Percentiles rank a stretch among this genome's conserved stretches.
phyloP scores from a whole-genome alignment of 2,113 vertebrate genomes.

The Nyctereutes procyonoides region DNA sequence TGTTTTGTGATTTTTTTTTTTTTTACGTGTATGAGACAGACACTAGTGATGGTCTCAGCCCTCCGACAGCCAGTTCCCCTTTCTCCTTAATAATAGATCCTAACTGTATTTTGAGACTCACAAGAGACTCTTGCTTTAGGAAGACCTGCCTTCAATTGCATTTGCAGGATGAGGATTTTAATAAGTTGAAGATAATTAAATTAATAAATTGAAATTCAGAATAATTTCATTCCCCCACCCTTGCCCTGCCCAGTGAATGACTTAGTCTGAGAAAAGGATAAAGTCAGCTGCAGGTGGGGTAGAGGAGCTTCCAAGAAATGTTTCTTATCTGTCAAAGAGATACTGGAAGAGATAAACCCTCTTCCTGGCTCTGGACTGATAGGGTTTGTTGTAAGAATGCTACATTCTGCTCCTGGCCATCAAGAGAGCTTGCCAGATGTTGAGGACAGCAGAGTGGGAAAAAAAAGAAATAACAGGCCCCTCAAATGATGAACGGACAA shows the following conservation, averaged over 20 bases:
- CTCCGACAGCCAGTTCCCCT: not conserved
- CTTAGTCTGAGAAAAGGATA: not conserved
- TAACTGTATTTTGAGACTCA: not conserved
- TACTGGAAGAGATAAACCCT: not conserved
- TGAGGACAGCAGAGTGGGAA: not conserved
- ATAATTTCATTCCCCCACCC: not conserved
- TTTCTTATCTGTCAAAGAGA: not conserved
- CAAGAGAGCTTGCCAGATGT: not conserved
- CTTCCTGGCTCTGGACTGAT: not conserved
- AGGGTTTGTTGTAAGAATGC: not conserved
- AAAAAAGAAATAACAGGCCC: not conserved
- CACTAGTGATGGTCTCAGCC: not conserved
- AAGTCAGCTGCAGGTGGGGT: not conserved
- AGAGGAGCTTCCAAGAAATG: not conserved
- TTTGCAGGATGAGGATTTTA: conserved; percentile 11
- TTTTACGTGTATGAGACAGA: not conserved
- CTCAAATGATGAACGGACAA: not conserved
- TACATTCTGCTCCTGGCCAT: not conserved
- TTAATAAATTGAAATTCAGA: conserved; percentile 1
- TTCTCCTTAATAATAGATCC: not conserved
- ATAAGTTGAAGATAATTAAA: conserved; percentile 3
- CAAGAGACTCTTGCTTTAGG: not conserved
- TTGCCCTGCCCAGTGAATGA: not conserved
- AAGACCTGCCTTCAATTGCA: not conserved
- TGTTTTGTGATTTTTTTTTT: not conserved